phyloP scores from a whole-genome alignment of 2,888 invertebrate genomes.

The Melanchra persicariae region DNA sequence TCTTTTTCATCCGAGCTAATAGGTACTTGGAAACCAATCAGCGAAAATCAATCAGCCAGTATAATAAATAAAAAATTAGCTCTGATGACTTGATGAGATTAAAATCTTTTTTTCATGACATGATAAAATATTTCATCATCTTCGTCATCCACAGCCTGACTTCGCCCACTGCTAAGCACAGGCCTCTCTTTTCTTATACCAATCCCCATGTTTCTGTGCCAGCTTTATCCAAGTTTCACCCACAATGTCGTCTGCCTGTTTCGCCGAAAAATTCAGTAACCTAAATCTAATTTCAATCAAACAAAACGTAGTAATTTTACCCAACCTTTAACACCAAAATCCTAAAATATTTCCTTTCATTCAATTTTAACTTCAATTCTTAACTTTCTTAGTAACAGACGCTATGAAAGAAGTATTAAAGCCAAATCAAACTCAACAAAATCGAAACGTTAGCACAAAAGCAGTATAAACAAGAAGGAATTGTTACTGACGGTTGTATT shows the following conservation, averaged over 20 bases:
- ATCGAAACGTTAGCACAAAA: constrained; percentile 17
- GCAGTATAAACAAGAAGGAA: constrained; percentile 1
- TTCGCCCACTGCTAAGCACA: no score
- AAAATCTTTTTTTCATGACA: no score
- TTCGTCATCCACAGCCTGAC: no score
- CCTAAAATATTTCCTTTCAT: neutral
- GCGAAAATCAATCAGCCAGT: no score
- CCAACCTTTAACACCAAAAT: neutral
- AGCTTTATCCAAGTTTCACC: no score
- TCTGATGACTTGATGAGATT: no score
- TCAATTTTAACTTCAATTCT: constrained; percentile 1
- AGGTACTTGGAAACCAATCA: no score
- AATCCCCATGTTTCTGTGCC: neutral
- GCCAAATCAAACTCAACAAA: constrained; percentile 9
- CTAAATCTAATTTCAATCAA: neutral
- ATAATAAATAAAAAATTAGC: no score
- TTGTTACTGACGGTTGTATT: constrained; percentile 15
- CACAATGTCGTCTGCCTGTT: no score
- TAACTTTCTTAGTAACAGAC: neutral
- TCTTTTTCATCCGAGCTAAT: no score
- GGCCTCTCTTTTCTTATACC: neutral
- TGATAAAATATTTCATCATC: no score
- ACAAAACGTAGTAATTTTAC: neutral
- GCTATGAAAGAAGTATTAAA: constrained; percentile 24
- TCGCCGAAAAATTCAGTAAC: no score